phyloP scores from a whole-genome alignment of 1,140 invertebrate genomes.

The Panulirus ornatus region DNA sequence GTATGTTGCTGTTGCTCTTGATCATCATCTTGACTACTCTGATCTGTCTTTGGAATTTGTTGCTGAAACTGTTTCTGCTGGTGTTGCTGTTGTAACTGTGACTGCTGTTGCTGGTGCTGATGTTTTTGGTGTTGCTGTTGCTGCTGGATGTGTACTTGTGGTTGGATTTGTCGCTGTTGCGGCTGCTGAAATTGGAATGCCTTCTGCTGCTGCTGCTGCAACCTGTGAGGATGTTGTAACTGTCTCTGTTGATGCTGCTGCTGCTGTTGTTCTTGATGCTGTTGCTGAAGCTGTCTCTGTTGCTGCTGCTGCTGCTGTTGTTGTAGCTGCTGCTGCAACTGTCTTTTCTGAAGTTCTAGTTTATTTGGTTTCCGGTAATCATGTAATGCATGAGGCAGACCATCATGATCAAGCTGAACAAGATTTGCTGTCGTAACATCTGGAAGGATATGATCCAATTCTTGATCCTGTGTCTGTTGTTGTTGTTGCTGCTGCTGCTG shows the following conservation, averaged over 20 bases:
- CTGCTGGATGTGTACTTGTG: too few species aligned
- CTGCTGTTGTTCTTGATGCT: conserved; percentile 35
- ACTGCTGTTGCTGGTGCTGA: conserved; percentile 9
- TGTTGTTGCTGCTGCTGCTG: conserved; percentile 25
- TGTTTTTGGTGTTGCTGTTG: conserved; percentile 26
- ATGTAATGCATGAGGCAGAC: conserved; percentile 48
- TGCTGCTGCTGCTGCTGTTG: conserved; percentile 43
- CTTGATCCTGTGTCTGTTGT: conserved; percentile 26
- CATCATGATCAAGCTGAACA: conserved; percentile 60
- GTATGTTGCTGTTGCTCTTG: background rate
- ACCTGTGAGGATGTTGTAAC: conserved; percentile 30
- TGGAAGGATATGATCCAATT: conserved; percentile 51
- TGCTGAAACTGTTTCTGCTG: conserved; percentile 54
- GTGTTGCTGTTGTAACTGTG: conserved; percentile 24
- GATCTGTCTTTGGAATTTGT: conserved; percentile 5
- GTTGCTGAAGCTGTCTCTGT: conserved; percentile 32
- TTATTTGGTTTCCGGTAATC: conserved; percentile 63
- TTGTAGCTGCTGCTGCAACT: conserved; percentile 36
- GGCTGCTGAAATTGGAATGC: conserved; percentile 51
- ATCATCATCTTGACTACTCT: background rate
- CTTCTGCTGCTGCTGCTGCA: conserved; percentile 63
- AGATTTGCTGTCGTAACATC: conserved; percentile 57
- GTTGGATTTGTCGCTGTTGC: conserved; percentile 30
- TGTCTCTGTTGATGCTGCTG: conserved; percentile 29
- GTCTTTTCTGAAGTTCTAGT: conserved; percentile 41